phyloP scores from a whole-genome alignment of 2,888 invertebrate species.

The Tetramorium bicarinatum region DNA sequence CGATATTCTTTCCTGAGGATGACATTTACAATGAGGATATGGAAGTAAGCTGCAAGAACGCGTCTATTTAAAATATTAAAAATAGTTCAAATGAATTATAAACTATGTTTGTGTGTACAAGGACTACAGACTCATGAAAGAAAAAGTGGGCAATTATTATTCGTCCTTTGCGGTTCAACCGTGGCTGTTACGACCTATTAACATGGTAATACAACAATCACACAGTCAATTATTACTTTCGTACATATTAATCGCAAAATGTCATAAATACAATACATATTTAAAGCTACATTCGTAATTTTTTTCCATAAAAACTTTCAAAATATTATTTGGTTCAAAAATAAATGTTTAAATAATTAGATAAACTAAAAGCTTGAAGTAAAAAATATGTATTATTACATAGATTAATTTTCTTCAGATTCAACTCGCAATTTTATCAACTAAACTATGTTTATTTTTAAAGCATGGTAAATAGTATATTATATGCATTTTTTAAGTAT shows the following conservation, averaged over 20 bases:
- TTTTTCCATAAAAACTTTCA: not conserved
- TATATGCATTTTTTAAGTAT: not conserved
- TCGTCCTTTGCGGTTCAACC: slow-evolving; percentile 80
- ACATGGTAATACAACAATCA: slow-evolving; percentile 73
- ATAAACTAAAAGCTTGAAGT: not conserved
- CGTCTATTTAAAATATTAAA: not conserved
- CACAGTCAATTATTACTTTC: not conserved
- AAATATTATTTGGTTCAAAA: not conserved
- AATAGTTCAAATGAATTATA: not conserved
- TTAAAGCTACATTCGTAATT: not conserved
- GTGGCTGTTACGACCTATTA: slow-evolving; percentile 80
- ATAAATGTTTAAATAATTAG: not conserved
- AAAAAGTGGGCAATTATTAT: slow-evolving; percentile 76
- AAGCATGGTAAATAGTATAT: too few relatives aligned
- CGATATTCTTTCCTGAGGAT: slow-evolving; percentile 80
- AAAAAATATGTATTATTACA: not conserved
- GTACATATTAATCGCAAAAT: not conserved
- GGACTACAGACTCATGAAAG: slow-evolving; percentile 80
- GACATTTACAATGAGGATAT: slow-evolving; percentile 72
- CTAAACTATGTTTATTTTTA: not conserved
- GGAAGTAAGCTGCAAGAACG: slow-evolving; percentile 67
- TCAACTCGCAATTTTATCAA: not conserved
- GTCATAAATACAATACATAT: not conserved
- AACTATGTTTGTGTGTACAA: slow-evolving; percentile 54
- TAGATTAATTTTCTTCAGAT: not conserved